phyloP scores from a whole-genome alignment of 2,797 vertebrate species.

The Siniperca obscura region DNA sequence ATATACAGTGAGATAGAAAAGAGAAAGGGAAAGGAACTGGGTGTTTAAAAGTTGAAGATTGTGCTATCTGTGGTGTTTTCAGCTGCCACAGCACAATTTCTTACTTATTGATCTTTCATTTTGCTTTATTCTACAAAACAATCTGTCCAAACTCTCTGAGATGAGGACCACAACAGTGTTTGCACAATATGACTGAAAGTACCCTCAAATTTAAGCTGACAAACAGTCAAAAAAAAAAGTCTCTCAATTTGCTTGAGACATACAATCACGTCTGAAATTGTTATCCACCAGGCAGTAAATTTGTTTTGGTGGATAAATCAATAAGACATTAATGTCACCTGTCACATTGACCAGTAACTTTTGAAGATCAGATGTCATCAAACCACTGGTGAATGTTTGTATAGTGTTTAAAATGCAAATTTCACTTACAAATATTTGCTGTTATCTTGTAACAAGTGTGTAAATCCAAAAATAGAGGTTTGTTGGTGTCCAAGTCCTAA shows the following conservation, averaged over 20 bases:
- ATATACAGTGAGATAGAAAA: not conserved
- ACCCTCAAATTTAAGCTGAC: slow-evolving; percentile 25
- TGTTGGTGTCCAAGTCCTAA: slow-evolving; percentile 21
- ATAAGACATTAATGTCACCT: slow-evolving; percentile 24
- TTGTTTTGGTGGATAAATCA: slow-evolving; percentile 15
- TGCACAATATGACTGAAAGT: slow-evolving; percentile 1
- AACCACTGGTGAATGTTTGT: not conserved
- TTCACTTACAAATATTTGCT: not conserved
- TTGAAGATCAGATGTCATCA: slow-evolving; percentile 20
- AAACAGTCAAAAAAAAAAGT: not conserved
- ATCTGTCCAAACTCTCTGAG: not conserved
- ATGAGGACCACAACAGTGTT: not conserved
- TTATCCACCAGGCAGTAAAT: not conserved
- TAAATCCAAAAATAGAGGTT: slow-evolving; percentile 15
- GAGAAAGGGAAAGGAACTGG: not conserved
- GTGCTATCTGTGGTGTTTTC: not conserved
- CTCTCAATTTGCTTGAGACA: not conserved
- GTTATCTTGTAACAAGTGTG: not conserved
- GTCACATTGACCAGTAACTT: not conserved
- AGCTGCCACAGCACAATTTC: not conserved
- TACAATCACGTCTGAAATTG: slow-evolving; percentile 13
- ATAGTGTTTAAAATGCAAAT: slow-evolving; percentile 11
- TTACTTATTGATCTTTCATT: slow-evolving; percentile 32
- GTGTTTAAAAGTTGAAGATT: slow-evolving; percentile 4
- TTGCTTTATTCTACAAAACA: slow-evolving; percentile 34